Percentiles rank a stretch among this genome's conserved stretches.
Evolutionary conservation across 2,113 vertebrate species (phyloP).

Genomic region (Bubalus kerabau): DNA sequence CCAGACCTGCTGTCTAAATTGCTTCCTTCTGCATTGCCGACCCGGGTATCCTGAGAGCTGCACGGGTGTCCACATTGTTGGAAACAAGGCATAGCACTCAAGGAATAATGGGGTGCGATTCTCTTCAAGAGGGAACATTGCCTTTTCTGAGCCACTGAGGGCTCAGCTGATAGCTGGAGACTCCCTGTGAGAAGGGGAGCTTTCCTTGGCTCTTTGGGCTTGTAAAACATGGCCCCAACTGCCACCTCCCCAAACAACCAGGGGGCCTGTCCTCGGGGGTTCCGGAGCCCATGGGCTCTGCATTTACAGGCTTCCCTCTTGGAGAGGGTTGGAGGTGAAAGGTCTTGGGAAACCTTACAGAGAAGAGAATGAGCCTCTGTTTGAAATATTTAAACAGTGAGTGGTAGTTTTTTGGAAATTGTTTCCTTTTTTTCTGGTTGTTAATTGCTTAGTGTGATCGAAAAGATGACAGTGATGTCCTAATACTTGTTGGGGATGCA

Average conservation of each 20-base stretch:
- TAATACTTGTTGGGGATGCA: no score
- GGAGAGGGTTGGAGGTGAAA: no score
- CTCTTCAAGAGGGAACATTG: background rate
- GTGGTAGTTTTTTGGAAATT: background rate
- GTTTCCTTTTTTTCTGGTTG: background rate
- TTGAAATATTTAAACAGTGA: background rate
- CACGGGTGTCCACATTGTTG: accelerated
- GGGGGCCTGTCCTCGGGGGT: background rate
- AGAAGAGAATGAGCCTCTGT: background rate
- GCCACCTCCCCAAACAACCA: no score
- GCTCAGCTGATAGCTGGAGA: no score
- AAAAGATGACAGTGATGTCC: background rate
- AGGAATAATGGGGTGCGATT: accelerated
- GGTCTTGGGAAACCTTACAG: background rate
- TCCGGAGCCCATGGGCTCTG: accelerated
- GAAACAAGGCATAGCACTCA: background rate
- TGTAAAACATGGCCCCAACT: background rate
- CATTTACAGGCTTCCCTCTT: background rate
- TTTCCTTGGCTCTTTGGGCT: background rate
- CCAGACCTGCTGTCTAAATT: no score
- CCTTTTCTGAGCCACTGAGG: background rate
- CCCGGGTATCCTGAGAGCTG: background rate
- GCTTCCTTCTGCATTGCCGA: background rate
- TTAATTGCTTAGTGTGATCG: background rate
- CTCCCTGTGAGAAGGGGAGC: accelerated